Percentiles rank a stretch among this genome's conserved stretches.
phyloP scores from a whole-genome alignment of 2,888 invertebrate genomes.

The Meganola albula region DNA sequence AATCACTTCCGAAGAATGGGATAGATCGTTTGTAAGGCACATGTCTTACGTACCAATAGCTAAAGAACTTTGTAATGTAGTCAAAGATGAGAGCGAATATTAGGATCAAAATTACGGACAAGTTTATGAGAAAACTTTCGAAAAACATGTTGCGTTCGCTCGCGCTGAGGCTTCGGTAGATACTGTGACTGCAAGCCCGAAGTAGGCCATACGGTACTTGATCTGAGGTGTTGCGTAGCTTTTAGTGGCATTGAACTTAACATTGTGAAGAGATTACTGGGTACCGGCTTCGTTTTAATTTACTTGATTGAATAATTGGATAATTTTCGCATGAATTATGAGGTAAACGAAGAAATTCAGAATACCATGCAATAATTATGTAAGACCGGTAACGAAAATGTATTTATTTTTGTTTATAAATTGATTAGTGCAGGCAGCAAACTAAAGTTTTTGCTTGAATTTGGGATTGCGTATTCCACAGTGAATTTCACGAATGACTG shows the following conservation, averaged over 20 bases:
- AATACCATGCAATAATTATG: no score
- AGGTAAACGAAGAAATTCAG: no score
- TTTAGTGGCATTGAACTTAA: slow-evolving; percentile 42
- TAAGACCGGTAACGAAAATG: no score
- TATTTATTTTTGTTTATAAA: no score
- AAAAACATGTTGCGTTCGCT: slow-evolving; percentile 68
- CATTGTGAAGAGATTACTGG: no score
- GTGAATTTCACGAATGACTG: no score
- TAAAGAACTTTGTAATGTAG: slow-evolving; percentile 69
- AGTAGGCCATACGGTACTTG: slow-evolving; percentile 64
- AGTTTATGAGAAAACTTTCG: slow-evolving; percentile 64
- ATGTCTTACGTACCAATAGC: slow-evolving; percentile 69
- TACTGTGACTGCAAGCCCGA: slow-evolving; percentile 42
- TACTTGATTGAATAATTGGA: no score
- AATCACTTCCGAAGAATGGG: slow-evolving; percentile 64
- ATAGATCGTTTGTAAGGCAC: slow-evolving; percentile 56
- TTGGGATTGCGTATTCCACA: no score
- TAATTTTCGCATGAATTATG: no score
- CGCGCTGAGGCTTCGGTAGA: slow-evolving; percentile 40
- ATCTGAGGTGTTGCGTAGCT: slow-evolving; percentile 18
- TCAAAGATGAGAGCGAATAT: slow-evolving; percentile 59
- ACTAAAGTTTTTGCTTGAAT: no score
- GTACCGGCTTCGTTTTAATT: no score
- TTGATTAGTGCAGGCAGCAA: no score
- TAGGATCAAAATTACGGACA: slow-evolving; percentile 44